phyloP scores from a whole-genome alignment of 2,113 vertebrate species.

The Girardinichthys multiradiatus region DNA sequence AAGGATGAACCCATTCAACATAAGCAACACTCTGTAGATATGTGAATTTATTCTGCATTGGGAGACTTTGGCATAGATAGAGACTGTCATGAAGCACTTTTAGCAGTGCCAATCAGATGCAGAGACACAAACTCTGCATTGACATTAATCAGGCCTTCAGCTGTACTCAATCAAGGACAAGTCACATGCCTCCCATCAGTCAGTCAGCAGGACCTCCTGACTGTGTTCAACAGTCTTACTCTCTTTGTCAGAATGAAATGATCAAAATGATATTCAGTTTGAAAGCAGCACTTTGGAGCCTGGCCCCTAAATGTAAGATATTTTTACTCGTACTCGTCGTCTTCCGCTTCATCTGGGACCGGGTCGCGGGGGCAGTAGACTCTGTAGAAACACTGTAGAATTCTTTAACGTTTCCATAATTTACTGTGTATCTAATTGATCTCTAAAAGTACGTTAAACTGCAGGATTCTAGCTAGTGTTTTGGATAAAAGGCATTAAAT shows the following conservation, averaged over 20 bases:
- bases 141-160: conserved; percentile 59
- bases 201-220: conserved; percentile 17
- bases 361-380: no score
- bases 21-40: conserved; percentile 6
- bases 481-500: conserved; percentile 66
- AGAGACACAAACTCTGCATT: conserved; percentile 22
- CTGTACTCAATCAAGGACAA: conserved; percentile 68
- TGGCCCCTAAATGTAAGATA: conserved; percentile 78
- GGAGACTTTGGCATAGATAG: no score
- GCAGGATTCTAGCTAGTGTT: conserved; percentile 52
- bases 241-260: conserved; percentile 49
- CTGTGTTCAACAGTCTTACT: conserved; percentile 20
- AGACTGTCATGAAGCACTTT: background rate
- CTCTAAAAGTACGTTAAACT: conserved; percentile 57
- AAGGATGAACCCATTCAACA: conserved; percentile 2
- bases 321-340: no score
- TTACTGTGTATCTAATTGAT: conserved; percentile 31
- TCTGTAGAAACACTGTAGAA: no score
- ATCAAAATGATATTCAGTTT: conserved; percentile 68
- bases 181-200: conserved; percentile 18
- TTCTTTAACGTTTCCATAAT: background rate
- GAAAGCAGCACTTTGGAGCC: conserved; percentile 64
- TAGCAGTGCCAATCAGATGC: conserved; percentile 22
- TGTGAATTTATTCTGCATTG: background rate
- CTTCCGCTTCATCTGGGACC: no score